Base-by-base conservation (phyloP, 2,888 invertebrate genomes). In the Tribolium freemani region DNA sequence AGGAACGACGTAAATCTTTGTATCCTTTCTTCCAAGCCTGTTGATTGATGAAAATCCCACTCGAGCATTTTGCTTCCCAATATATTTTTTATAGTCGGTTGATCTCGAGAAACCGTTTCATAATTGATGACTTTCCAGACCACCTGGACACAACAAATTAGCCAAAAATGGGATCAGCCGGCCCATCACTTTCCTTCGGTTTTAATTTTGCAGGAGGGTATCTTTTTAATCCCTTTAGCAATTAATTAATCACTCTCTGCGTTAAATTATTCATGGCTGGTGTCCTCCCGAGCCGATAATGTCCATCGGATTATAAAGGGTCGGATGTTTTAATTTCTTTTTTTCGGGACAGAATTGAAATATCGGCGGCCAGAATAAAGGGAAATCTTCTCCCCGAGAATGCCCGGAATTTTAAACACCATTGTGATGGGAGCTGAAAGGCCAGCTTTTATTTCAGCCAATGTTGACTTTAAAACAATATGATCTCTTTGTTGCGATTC, bases 391-490 rank as follows among this genome's bases (percentile, higher is more conserved):
- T 54, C 46, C 16, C 10, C 6, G 45, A 61, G 13, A 67, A 56
- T 67, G 56, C 46, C n/a, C 54, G 56, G 66, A 67, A 56, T 67
- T 67, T 56, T 63, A 63, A 63, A 63, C 30, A 46, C 53, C 53
- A 26, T 31, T 53, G 53, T 51, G 38, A 38, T 9, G 53, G 54
- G 53, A 66, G 46, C 45, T 44, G 51, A 53, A 21, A 54, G 31
- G 38, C 38, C 61, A 4, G 46, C 45, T 67, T 56, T 56, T 46
- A 54, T 64, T 61, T 61, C 48, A 20, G 48, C 11, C 31, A 54
- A 21, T 60, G 46, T 60, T 46, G 60, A 48, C 26, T 54, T 30
- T 58, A 58, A 58, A 58, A 58, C 58, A 58, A 44, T 50, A 31
- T 48, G 13, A 26, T 20, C 30, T 26, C 56, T 56, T 48, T 26